Percentiles rank a stretch among this genome's conserved stretches.
Evolutionary conservation across 2,888 invertebrate genomes (phyloP).

Genomic region (Cheilosia vernalis): DNA sequence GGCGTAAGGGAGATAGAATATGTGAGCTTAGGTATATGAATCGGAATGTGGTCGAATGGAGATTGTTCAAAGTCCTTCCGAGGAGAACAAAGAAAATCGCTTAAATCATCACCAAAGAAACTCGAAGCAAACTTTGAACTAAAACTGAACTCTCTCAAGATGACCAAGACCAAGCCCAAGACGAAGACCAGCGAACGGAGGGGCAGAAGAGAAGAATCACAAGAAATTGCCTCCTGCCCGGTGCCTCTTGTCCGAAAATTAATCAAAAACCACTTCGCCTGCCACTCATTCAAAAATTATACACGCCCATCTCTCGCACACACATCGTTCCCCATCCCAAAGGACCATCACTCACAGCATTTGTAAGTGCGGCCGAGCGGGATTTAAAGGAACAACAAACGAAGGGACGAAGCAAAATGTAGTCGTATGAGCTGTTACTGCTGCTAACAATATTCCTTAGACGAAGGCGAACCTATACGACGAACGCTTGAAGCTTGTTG

Average conservation of each 20-base stretch:
- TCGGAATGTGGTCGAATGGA: conserved; percentile 37
- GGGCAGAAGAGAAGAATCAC: conserved; percentile 50
- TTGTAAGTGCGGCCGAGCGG: conserved; percentile 58
- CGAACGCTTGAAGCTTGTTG: conserved; percentile 69
- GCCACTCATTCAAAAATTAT: conserved; percentile 77
- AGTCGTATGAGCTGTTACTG: conserved; percentile 54
- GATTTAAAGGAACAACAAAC: conserved; percentile 32
- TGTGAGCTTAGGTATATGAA: conserved; percentile 5
- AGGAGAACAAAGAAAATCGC: conserved; percentile 73
- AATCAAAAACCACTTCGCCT: conserved; percentile 78
- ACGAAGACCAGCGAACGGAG: neutral
- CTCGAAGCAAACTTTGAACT: conserved; percentile 65
- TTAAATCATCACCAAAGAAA: conserved; percentile 74
- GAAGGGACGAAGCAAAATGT: conserved; percentile 47
- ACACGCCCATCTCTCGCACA: conserved; percentile 76
- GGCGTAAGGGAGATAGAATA: conserved; percentile 1
- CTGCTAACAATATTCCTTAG: conserved; percentile 46
- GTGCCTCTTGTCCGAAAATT: conserved; percentile 76
- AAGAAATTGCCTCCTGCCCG: conserved; percentile 73
- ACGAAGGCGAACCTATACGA: conserved; percentile 28
- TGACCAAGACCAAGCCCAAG: neutral
- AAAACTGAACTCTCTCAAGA: conserved; percentile 54
- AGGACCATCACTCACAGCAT: conserved; percentile 70
- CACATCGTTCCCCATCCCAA: conserved; percentile 61
- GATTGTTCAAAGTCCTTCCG: conserved; percentile 66